These are phyloP conservation scores for Spilogale gracilis DNA, from an alignment of 2,113 vertebrate species.

Conservation along the genomic window DNA sequence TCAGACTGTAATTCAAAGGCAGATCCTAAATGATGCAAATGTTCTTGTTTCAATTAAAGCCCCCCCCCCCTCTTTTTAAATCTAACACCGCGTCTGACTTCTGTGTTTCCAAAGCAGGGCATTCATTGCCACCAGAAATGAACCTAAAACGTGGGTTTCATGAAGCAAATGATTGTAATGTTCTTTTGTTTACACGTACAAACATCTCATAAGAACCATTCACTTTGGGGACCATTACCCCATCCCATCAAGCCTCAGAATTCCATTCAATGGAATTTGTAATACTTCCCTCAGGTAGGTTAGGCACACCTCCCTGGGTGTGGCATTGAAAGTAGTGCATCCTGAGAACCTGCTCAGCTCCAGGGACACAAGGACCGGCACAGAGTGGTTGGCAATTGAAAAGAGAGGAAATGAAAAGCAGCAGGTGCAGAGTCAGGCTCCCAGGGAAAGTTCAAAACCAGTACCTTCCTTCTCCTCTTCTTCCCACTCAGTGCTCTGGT, in stretches of 20 bases:
- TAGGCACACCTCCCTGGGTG: neutral
- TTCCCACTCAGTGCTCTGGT: neutral
- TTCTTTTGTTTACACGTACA: neutral
- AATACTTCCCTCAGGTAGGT: neutral
- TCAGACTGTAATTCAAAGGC: slow-evolving; percentile 17
- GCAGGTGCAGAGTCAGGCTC: neutral
- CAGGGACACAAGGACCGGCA: neutral
- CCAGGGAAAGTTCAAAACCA: neutral
- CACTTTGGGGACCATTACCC: neutral
- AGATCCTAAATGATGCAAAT: neutral
- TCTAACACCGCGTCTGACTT: neutral
- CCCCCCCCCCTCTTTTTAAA: neutral
- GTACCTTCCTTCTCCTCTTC: neutral
- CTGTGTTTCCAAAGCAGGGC: neutral
- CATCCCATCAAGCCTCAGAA: neutral
- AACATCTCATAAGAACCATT: neutral
- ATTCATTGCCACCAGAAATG: neutral
- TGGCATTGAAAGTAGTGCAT: neutral
- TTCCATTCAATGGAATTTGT: neutral
- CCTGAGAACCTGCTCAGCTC: neutral
- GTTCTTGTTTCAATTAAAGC: neutral
- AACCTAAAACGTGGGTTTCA: slow-evolving; percentile 4
- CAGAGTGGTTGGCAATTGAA: neutral
- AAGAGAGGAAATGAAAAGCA: neutral
- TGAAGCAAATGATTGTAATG: neutral